Evolutionary conservation across 2,113 vertebrate genomes (phyloP).

Genomic region (Bos taurus): ARS-UCD2.0 NC_037339.1:9082001-9082500

Average conservation of each 20-base stretch:
- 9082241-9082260: conserved; percentile 48
- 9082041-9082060: background rate
- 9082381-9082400: conserved; percentile 76
- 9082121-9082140: conserved; percentile 2
- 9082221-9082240: conserved; percentile 40
- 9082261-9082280: conserved; percentile 36
- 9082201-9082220: conserved; percentile 60
- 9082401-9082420: conserved; percentile 68
- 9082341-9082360: conserved; percentile 77
- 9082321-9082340: conserved; percentile 59
- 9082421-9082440: conserved; percentile 70
- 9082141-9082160: conserved; percentile 43
- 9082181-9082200: conserved; percentile 46
- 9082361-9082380: conserved; percentile 79
- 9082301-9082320: conserved; percentile 68
- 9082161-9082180: background rate
- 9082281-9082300: conserved; percentile 50
- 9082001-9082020: background rate
- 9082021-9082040: background rate
- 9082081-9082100: conserved; percentile 40
- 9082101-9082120: conserved; percentile 62
- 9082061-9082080: conserved; percentile 40
- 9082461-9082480: conserved; percentile 71
- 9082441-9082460: conserved; percentile 64
- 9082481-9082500: conserved; percentile 51